Conservation (phyloP, 2,113 vertebrate species). For the Alces alces region DNA sequence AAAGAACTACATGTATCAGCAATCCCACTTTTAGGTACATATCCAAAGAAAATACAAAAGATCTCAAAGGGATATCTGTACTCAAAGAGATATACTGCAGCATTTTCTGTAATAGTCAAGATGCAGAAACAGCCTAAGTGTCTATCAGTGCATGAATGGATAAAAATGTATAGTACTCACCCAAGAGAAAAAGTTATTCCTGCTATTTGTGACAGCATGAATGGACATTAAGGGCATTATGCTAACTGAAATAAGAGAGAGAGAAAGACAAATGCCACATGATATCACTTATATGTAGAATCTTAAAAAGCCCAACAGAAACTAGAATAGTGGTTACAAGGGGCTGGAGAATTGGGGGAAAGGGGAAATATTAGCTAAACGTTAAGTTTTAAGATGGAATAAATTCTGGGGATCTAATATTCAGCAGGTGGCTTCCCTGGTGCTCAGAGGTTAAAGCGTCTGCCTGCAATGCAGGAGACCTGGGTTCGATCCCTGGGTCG, state of each 20-base stretch:
- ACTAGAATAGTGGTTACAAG: background rate
- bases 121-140: background rate
- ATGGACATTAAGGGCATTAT: background rate
- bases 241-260: background rate
- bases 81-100: background rate
- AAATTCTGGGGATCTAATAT: background rate
- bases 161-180: background rate
- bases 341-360: accelerated
- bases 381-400: background rate
- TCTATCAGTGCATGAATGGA: background rate
- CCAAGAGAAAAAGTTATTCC: background rate
- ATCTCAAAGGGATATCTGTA: background rate
- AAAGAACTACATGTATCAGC: background rate
- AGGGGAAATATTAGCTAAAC: background rate
- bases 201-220: background rate
- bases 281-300: background rate
- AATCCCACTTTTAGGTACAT: background rate
- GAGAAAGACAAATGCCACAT: background rate
- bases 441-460: too few species aligned
- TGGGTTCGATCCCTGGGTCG: too few species aligned
- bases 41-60: background rate
- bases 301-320: background rate
- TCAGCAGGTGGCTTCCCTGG: background rate
- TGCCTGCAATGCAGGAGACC: too few species aligned
- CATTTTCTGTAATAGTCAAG: background rate